Percentiles rank a stretch among this genome's conserved stretches.
These are phyloP conservation scores for Papilio protenor DNA, from an alignment of 2,888 invertebrate genomes.

Conservation along the genomic window DNA sequence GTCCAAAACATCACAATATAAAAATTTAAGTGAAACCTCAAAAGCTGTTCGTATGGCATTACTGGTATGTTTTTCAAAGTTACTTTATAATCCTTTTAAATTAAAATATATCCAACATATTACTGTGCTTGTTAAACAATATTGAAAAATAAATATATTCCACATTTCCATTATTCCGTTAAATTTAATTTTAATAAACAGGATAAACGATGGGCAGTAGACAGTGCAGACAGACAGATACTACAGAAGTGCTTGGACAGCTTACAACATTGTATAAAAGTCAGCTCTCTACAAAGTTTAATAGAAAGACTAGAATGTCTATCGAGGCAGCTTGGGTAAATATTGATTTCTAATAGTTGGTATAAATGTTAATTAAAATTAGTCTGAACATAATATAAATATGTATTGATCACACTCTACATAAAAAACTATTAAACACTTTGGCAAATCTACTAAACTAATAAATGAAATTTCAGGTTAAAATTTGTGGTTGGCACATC, in stretches of 20 bases:
- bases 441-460: not conserved
- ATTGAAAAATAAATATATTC: not conserved
- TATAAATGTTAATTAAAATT: too few relatives aligned
- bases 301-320: conserved; percentile 96
- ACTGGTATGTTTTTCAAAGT: conserved; percentile 84
- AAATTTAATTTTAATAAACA: conserved; percentile 58
- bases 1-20: conserved; percentile 91
- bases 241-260: conserved; percentile 96
- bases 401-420: too few relatives aligned
- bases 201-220: conserved; percentile 96
- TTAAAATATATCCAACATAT: not conserved
- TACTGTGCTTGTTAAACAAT: not conserved
- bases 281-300: conserved; percentile 95
- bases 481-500: conserved; percentile 94
- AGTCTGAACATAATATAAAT: too few relatives aligned
- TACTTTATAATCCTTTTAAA: not conserved
- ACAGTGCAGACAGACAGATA: conserved; percentile 92
- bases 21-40: conserved; percentile 93
- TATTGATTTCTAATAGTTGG: conserved; percentile 44
- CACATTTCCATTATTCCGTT: not conserved
- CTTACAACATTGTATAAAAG: conserved; percentile 96
- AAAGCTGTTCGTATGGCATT: conserved; percentile 94
- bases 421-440: not conserved
- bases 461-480: conserved; percentile 83
- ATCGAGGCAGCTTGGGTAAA: conserved; percentile 93